Conservation (phyloP, 1,140 invertebrate species). For the Melitaea cinxia region DNA sequence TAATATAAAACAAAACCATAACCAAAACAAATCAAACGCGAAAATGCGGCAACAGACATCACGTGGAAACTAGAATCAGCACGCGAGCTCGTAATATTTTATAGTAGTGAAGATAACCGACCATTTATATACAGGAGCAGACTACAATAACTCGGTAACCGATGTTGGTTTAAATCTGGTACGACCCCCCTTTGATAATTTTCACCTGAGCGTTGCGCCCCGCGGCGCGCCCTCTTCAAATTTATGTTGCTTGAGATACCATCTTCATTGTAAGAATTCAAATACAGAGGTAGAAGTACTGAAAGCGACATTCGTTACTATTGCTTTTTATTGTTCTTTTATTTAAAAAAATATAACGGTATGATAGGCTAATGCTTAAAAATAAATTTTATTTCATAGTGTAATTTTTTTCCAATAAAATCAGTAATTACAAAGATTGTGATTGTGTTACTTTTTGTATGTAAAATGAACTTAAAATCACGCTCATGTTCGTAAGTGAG, state of each 20-base stretch:
- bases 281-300: slow-evolving; percentile 42
- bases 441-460: too few species aligned
- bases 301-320: slow-evolving; percentile 29
- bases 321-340: background rate
- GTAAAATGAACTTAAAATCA: too few species aligned
- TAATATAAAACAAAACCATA: slow-evolving; percentile 1
- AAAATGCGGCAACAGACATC: slow-evolving; percentile 10
- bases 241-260: slow-evolving; percentile 71
- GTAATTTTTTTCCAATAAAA: too few species aligned
- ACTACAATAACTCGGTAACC: slow-evolving; percentile 48
- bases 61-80: slow-evolving; percentile 42
- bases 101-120: slow-evolving; percentile 45
- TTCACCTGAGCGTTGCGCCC: slow-evolving; percentile 66
- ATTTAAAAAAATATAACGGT: too few species aligned
- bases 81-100: slow-evolving; percentile 48
- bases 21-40: slow-evolving; percentile 21
- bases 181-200: slow-evolving; percentile 70
- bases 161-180: slow-evolving; percentile 74
- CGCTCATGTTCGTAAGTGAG: too few species aligned
- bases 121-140: slow-evolving; percentile 47
- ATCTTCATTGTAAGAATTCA: slow-evolving; percentile 64
- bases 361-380: background rate
- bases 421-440: too few species aligned
- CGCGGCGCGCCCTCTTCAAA: slow-evolving; percentile 53
- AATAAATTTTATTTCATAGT: too few species aligned